Percentiles rank a stretch among this genome's conserved stretches.
phyloP scores from a whole-genome alignment of 2,797 vertebrate species.

The Phalloptychus januarius region DNA sequence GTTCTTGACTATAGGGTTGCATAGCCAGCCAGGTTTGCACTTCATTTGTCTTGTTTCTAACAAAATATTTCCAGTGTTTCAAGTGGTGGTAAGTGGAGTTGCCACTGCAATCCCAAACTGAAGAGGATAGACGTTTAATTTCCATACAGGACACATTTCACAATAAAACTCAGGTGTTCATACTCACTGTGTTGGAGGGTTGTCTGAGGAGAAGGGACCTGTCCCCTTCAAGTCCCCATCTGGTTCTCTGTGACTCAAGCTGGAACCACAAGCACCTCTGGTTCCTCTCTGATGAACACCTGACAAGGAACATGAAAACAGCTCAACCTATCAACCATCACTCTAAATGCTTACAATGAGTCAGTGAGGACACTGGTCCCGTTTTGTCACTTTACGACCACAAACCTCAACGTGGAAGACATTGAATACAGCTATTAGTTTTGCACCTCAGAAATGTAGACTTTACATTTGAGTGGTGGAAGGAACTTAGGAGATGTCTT shows the following conservation, averaged over 20 bases:
- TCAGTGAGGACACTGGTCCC: too few species aligned
- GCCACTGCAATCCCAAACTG: not conserved
- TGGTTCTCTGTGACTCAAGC: conserved; percentile 27
- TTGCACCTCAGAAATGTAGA: not conserved
- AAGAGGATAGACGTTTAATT: not conserved
- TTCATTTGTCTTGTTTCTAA: not conserved
- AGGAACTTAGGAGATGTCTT: not conserved
- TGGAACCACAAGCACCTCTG: conserved; percentile 41
- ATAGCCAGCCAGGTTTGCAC: not conserved
- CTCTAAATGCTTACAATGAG: too few species aligned
- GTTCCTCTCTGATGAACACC: conserved; percentile 44
- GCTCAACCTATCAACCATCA: not conserved
- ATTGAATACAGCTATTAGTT: not conserved
- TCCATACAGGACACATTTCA: not conserved
- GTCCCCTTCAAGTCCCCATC: conserved; percentile 33
- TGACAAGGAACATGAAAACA: conserved; percentile 40
- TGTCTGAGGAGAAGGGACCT: conserved; percentile 8
- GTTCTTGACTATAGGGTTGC: not conserved
- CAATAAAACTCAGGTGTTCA: not conserved
- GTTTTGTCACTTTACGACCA: not conserved
- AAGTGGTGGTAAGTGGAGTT: not conserved
- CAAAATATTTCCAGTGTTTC: not conserved
- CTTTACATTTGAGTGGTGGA: not conserved
- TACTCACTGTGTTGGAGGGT: conserved; percentile 57
- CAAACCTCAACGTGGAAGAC: not conserved